phyloP scores from a whole-genome alignment of 2,797 vertebrate genomes.

The Propithecus deckenii region DNA sequence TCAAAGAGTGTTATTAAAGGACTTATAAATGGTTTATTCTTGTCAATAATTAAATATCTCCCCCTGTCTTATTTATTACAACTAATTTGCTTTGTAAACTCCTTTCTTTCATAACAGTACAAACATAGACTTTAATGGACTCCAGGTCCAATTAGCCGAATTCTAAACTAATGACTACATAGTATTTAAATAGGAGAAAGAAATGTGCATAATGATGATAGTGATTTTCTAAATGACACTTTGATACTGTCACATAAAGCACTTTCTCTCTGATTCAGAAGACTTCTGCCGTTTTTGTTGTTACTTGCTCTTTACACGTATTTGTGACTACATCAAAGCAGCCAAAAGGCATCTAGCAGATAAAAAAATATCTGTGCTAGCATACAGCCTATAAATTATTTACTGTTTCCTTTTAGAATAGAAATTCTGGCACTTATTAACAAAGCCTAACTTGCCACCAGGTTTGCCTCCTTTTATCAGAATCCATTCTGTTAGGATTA shows the following conservation, averaged over 20 bases:
- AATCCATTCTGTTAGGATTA: background rate
- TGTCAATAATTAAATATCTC: constrained; percentile 38
- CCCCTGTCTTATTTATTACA: constrained; percentile 34
- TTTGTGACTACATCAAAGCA: background rate
- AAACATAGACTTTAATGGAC: constrained; percentile 42
- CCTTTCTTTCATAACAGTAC: constrained; percentile 30
- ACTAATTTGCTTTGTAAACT: constrained; percentile 49
- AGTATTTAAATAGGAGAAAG: constrained; percentile 19
- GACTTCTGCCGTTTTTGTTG: background rate
- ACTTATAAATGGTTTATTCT: constrained; percentile 40
- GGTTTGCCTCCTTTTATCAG: background rate
- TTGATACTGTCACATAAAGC: background rate
- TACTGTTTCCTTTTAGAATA: background rate
- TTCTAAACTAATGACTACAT: constrained; percentile 54
- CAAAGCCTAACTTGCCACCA: background rate
- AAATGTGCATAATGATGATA: background rate
- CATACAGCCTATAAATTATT: background rate
- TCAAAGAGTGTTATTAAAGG: constrained; percentile 7
- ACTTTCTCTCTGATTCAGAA: constrained; percentile 17
- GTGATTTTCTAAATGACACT: background rate
- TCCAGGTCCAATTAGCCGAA: constrained; percentile 15
- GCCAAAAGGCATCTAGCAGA: background rate
- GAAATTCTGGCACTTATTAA: background rate
- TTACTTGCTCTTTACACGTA: background rate
- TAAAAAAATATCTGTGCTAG: constrained; percentile 8